Conservation (phyloP, 2,888 invertebrate genomes). For the Ypsolopha scabrella region DNA sequence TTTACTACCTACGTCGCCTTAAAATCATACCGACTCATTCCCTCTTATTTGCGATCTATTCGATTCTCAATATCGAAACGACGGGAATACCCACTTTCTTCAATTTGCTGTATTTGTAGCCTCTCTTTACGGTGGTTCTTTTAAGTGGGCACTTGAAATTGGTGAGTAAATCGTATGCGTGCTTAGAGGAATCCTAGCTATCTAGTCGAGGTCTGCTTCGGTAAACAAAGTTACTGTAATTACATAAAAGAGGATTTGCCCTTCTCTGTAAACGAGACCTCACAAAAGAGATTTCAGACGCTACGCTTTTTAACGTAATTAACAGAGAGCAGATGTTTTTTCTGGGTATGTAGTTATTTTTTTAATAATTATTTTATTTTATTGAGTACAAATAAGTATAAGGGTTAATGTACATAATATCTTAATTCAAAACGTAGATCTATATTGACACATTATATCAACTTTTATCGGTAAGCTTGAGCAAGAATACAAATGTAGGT, state of each 20-base stretch:
- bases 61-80: not conserved
- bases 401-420: no score
- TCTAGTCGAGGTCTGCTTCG: not conserved
- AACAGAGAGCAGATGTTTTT: no score
- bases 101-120: conserved; percentile 61
- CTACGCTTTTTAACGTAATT: not conserved
- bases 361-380: no score
- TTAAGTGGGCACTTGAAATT: conserved; percentile 66
- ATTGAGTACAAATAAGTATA: no score
- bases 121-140: conserved; percentile 63
- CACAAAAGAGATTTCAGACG: not conserved
- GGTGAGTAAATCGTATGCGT: conserved; percentile 22
- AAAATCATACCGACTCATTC: not conserved
- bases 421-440: no score
- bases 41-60: not conserved
- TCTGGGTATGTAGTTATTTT: no score
- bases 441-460: no score
- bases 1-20: no score
- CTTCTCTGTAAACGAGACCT: not conserved
- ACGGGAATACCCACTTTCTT: conserved; percentile 8
- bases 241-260: no score
- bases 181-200: conserved; percentile 1
- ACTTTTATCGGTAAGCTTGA: no score
- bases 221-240: conserved; percentile 5
- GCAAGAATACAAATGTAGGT: no score